These are phyloP conservation scores for Spodoptera litura DNA, from an alignment of 1,140 invertebrate genomes.

Conservation along the genomic window DNA sequence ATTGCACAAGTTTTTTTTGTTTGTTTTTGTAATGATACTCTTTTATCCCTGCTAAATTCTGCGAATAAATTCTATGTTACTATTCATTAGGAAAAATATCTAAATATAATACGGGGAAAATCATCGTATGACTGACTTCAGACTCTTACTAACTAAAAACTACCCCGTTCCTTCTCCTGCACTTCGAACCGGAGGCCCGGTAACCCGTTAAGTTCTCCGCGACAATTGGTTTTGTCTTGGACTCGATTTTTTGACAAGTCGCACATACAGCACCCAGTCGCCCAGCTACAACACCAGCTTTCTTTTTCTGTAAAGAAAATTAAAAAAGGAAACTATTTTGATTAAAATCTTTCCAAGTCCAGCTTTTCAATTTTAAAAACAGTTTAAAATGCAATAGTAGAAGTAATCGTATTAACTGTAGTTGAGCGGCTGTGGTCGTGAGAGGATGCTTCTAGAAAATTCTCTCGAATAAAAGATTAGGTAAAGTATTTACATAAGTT, in stretches of 20 bases:
- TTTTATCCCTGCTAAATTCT: no score
- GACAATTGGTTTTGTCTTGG: background rate
- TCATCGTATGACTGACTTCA: no score
- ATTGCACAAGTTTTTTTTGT: background rate
- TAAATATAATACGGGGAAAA: no score
- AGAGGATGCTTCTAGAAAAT: background rate
- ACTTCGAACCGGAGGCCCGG: no score
- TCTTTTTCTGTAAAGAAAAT: no score
- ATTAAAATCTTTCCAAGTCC: background rate
- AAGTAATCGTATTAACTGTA: conserved; percentile 16
- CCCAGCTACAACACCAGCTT: background rate
- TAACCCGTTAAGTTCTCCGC: background rate
- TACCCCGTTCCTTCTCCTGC: no score
- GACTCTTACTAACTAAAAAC: no score
- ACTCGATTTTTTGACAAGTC: no score
- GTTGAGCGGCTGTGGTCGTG: conserved; percentile 21
- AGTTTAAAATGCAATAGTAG: conserved; percentile 1
- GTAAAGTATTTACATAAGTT: background rate
- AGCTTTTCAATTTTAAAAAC: conserved; percentile 6
- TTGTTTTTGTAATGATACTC: background rate
- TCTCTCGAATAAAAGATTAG: background rate
- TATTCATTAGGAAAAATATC: no score
- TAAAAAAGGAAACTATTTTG: background rate
- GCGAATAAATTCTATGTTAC: no score
- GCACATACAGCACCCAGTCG: background rate